Evolutionary conservation across 2,888 invertebrate genomes (phyloP), one percentile per base, ranked within the genome.

Genomic region (Drosophila limbata): DNA sequence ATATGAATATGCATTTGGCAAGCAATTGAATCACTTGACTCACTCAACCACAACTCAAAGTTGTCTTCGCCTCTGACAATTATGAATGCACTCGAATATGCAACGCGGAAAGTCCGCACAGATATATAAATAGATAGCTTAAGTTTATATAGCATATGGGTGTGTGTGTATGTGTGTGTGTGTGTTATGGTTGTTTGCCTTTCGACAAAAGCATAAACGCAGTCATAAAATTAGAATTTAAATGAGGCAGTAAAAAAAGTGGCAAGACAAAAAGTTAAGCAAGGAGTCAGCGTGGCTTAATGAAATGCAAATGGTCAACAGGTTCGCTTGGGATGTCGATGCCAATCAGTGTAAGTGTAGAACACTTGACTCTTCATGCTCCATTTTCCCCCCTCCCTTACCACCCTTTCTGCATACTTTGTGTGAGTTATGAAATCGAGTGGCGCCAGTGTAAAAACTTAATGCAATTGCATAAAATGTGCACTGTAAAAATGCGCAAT

Each of bases 231-330:
- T 90, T 89, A 83, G 81, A 89, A 90, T 89, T 77, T 75, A 81
- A 90, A 89, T 89, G 84, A 79, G 73, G 77, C 74, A 84, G 69
- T 88, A 78, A 84, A 71, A 69, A 59, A 60, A 56, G 57, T 51
- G 61, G 39, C 47, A 53, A 62, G 37, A 33, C 31, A 68, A 35
- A 74, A 73, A 70, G 73, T 73, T 19, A 52, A 52, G 56, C 65
- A 75, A 59, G 71, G 81, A 71, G 39, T 39, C 40, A 44, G 10
- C 21, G 13, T 28, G 53, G 59, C 81, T 71, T 87, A 90, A 91
- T 90, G 87, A 87, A 77, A 91, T 90, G 90, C 88, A 91, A 91
- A 91, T 89, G 90, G 91, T 89, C 91, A 91, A 89, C 85, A 90
- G 89, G 90, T 90, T 82, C 66, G 56, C 70, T n/a, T 28, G 11